A percentile compares a stretch with the other conserved stretches of the same genome.
Evolutionary conservation across 2,113 vertebrate genomes (phyloP).

Genomic region (Scatophagus argus): DNA sequence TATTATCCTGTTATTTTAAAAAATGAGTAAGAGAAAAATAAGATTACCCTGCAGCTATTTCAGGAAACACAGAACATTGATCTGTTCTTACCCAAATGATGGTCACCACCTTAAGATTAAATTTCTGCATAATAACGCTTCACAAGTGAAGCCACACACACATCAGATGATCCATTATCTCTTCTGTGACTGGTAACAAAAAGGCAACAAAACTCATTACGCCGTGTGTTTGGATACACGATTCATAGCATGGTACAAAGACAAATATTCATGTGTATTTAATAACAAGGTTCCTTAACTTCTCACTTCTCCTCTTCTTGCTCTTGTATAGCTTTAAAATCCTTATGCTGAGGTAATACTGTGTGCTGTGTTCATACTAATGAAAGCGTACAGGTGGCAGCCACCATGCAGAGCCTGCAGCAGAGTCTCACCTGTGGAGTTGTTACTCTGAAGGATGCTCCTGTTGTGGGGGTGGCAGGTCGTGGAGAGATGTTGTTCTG

Average conservation of each 20-base stretch:
- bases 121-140: background rate
- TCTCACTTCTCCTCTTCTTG: background rate
- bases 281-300: background rate
- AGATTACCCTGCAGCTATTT: background rate
- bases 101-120: background rate
- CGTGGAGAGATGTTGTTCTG: slow-evolving; percentile 87
- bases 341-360: background rate
- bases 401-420: background rate
- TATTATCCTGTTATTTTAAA: background rate
- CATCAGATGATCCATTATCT: background rate
- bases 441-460: slow-evolving; percentile 86
- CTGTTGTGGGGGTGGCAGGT: slow-evolving; percentile 84
- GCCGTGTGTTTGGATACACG: background rate
- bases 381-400: background rate
- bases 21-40: background rate
- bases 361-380: background rate
- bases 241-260: background rate
- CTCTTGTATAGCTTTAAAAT: background rate
- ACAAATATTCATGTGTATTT: background rate
- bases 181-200: background rate
- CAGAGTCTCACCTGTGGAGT: slow-evolving; percentile 84
- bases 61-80: background rate
- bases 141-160: background rate
- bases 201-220: background rate
- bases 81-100: background rate